Base-by-base conservation (phyloP, 1,140 invertebrate species). In the Pararge aegeria region DNA sequence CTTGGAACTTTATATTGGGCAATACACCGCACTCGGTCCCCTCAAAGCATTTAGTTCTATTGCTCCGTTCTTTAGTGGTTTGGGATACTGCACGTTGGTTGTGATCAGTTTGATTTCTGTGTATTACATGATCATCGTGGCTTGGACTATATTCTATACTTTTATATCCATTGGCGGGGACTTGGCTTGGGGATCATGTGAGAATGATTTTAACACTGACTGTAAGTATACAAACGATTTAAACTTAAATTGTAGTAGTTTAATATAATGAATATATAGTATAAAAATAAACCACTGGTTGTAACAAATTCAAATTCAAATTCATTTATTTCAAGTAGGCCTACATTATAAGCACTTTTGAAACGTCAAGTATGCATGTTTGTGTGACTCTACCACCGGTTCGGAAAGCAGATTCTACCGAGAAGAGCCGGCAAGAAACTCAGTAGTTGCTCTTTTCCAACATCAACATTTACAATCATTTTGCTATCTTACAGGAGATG, bases 81-180 rank as follows among this genome's bases (percentile, higher is more conserved):
- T 95, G 0, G 94, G 94, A 6, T 93, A 94, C 52, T 94, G 93
- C 50, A 93, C 93, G 5, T 80, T 95, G 12, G 92, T 96, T 9
- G 95, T 97, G 53, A 96, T 97, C 0, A 92, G 92, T 19, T 91
- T 96, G 68, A 92, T 97, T 20, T 95, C 95, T 44, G 93, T 96
- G 5, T 97, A 97, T 75, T 97, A 96, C 79, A 96, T 96, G 91
- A 92, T 97, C 5, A 95, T 97, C 42, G 93, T 96, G 0, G 92
- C 94, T 0, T 97, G 95, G 95, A 94, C 93, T 0, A 70, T 96
- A 20, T 95, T 94, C 75, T 97, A 96, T 72, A 92, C 95, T 0
- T 93, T 95, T 54, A 91, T 93, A 7, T 95, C 95, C 0, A 93
- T 96, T 66, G 91, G 86, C 10, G 90, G 91, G 0, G 89, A 92